A percentile compares a stretch with the other conserved stretches of the same genome.
Conservation (phyloP, 2,113 vertebrate species). For the Odocoileus virginianus region DNA sequence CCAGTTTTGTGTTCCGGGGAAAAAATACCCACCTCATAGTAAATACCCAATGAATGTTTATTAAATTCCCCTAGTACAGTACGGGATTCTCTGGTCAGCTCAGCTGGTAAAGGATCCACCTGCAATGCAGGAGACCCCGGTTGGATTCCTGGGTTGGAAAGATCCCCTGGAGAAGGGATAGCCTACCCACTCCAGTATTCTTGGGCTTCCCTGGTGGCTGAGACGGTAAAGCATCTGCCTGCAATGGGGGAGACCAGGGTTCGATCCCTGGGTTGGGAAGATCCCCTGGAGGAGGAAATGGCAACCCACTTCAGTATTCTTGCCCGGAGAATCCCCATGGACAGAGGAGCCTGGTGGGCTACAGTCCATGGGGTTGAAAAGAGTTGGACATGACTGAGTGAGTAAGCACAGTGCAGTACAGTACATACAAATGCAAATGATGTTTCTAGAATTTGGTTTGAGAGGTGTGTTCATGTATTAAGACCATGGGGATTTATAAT, state of each 20-base stretch:
- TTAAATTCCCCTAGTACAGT: background rate
- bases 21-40: background rate
- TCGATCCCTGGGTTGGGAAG: background rate
- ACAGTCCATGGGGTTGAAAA: background rate
- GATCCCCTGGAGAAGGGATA: background rate
- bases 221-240: background rate
- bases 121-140: background rate
- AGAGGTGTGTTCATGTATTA: slow-evolving; percentile 40
- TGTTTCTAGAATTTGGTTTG: slow-evolving; percentile 33
- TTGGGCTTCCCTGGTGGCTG: background rate
- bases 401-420: background rate
- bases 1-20: background rate
- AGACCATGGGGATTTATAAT: slow-evolving; percentile 20
- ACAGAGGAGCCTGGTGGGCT: background rate
- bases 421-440: background rate
- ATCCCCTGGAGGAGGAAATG: background rate
- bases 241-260: background rate
- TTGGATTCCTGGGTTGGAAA: background rate
- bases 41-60: background rate
- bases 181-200: background rate
- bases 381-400: background rate
- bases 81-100: background rate
- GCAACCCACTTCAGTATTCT: background rate
- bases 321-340: background rate
- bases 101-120: background rate